These are phyloP conservation scores for Diplodus puntazzo DNA, from an alignment of 2,797 vertebrate species.

Conservation along the genomic window DNA sequence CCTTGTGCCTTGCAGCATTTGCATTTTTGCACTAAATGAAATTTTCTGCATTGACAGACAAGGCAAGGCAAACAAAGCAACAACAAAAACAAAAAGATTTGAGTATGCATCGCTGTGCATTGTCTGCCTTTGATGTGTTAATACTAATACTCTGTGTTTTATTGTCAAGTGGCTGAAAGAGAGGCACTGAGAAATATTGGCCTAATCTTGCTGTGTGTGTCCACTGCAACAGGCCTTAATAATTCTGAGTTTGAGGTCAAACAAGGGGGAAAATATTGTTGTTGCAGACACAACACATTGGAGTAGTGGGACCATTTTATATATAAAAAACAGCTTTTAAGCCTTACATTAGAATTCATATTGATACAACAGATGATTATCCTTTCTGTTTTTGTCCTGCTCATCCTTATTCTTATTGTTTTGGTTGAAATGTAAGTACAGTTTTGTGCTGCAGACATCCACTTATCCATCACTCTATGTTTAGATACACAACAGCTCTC, in stretches of 20 bases:
- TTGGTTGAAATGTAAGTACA: conserved; percentile 37
- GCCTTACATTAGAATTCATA: not conserved
- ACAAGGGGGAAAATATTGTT: conserved; percentile 41
- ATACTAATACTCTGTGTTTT: conserved; percentile 85
- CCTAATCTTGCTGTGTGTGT: conserved; percentile 55
- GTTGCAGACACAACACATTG: conserved; percentile 20
- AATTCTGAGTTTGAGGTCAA: conserved; percentile 32
- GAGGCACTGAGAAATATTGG: conserved; percentile 48
- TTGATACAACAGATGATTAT: conserved; percentile 13
- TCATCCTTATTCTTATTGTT: conserved; percentile 27
- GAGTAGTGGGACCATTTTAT: not conserved
- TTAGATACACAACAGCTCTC: conserved; percentile 66
- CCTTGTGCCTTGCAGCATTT: conserved; percentile 88
- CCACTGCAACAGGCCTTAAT: conserved; percentile 37
- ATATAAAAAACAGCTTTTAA: not conserved
- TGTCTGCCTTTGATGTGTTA: conserved; percentile 96
- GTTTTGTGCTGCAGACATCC: conserved; percentile 46
- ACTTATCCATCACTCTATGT: conserved; percentile 57
- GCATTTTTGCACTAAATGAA: conserved; percentile 93
- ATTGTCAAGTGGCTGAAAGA: conserved; percentile 85
- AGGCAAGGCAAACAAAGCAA: conserved; percentile 79
- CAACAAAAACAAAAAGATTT: conserved; percentile 86
- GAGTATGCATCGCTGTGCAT: conserved; percentile 89
- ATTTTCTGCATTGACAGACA: conserved; percentile 91
- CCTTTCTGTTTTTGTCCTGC: conserved; percentile 21